Evolutionary conservation across 2,797 vertebrate species (phyloP), one percentile per base, ranked within the genome.

Genomic region (Myiotriccus ornatus): DNA sequence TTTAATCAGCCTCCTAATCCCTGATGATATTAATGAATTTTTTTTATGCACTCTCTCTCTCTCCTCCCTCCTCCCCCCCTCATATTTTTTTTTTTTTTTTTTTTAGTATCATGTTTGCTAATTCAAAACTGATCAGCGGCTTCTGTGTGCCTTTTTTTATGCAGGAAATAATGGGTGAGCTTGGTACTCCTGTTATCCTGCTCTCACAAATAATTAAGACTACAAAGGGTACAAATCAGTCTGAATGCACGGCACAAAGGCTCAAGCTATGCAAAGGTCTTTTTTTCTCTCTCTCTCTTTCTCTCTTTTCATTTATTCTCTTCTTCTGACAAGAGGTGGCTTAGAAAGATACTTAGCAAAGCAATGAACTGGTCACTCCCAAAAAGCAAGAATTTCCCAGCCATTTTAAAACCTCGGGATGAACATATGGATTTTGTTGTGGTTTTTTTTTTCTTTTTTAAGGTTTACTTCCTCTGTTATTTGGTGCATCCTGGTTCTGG

Each of bases 1-100:
- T 99, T 99, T 99, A 99, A 99, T 99, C 99, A 99, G 98, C 99
- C 99, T 99, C 99, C 99, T 99, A 99, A 99, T 99, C 99, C 99
- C 99, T 99, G 98, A 99, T 99, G 99, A 99, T 99, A 99, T 99
- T 99, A 99, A 99, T 99, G 99, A 99, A 98, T 98, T 98, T 98
- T 97, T 98, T 98, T 98, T 97, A 97, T 98, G 97, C 97, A 94
- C 95, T 93, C 95, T 95, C 95, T 94, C 95, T 94, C 96, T 95
- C 96, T 77, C 89, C 12, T 15, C 32, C 10, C 27, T 39, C 44
- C 55, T 69, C 78, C 47, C 14, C 6, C 1, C 4, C 25, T 5
- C 25, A 17, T 41, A 17, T 16, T 16, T 43, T 88, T 97, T 98
- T 98, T 98, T 98, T 98, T 98, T 98, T 98, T 98, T 98, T 98